Evolutionary conservation across 2,797 vertebrate genomes (phyloP), one percentile per base, ranked within the genome.

Genomic region (Xiphophorus birchmanni): DNA sequence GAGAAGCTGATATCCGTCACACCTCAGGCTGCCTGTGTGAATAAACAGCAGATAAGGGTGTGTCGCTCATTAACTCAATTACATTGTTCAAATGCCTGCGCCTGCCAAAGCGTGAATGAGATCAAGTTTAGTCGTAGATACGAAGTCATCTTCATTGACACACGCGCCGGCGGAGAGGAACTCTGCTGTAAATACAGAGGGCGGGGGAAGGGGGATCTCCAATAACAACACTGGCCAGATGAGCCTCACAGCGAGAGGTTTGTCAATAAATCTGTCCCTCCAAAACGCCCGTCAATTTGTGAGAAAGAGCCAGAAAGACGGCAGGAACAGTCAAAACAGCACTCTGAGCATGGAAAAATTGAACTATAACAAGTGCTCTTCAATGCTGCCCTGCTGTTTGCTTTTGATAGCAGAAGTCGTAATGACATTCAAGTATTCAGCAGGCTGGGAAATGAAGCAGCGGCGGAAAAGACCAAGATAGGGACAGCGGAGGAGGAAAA

Each of bases 61-160:
- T 90, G 91, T 80, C 87, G 90, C 90, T 94, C 91, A 90, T 94
- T 94, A 93, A 83, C 85, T 90, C 89, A 91, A 89, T 94, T 88
- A 92, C 83, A 91, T 87, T 76, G 78, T 86, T 91, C 80, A 75
- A 71, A 86, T 90, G 45, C 82, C 79, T 83, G 84, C 74, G 78
- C 82, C 87, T 89, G 85, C 87, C 83, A 48, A 86, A 86, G 86
- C 76, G 40, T 80, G 82, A 89, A 91, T 73, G 78, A 74, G 67
- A 87, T 89, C 56, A 12, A 84, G 92, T 85, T 79, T 78, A 84
- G 78, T 56, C 2, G 71, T 26, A 82, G 85, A 91, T 87, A 84
- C 81, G 77, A 78, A 87, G 81, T 76, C 80, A 73, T 91, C 77
- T 69, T 79, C 78, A 75, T 45, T 79, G 85, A 80, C 81, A 84